These are phyloP conservation scores for Formica aserva DNA, from an alignment of 2,888 invertebrate species.

Conservation along the genomic window DNA sequence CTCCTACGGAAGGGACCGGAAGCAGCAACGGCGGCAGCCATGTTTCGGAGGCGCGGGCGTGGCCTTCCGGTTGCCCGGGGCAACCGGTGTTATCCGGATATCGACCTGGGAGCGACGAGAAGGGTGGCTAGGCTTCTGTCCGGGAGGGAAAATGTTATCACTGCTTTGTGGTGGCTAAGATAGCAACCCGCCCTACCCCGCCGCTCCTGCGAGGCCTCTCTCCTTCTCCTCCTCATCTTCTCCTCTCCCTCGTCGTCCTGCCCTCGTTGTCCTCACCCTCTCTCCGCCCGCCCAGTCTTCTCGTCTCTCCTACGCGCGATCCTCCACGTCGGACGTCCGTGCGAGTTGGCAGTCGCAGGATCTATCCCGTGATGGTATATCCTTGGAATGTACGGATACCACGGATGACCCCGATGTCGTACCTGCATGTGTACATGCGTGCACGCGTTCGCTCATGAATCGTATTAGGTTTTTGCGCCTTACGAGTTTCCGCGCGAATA, in stretches of 20 bases:
- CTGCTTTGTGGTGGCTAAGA: constrained; percentile 86
- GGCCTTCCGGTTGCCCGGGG: constrained; percentile 83
- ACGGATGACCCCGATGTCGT: background rate
- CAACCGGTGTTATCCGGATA: constrained; percentile 82
- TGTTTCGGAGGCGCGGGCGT: constrained; percentile 84
- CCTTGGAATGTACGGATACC: constrained; percentile 34
- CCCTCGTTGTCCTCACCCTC: constrained; percentile 40
- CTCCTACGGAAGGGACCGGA: constrained; percentile 66
- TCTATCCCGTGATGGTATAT: constrained; percentile 9
- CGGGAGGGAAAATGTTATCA: constrained; percentile 86
- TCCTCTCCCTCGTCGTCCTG: constrained; percentile 49
- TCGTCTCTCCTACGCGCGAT: constrained; percentile 33
- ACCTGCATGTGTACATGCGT: background rate
- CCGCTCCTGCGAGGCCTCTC: constrained; percentile 61
- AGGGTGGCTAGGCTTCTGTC: constrained; percentile 85
- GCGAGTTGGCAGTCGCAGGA: constrained; percentile 33
- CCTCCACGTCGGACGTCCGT: constrained; percentile 18
- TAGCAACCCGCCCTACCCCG: constrained; percentile 82
- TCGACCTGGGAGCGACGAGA: constrained; percentile 81
- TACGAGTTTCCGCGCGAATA: background rate
- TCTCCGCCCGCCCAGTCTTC: constrained; percentile 6
- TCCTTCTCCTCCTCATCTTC: constrained; percentile 11
- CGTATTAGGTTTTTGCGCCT: constrained; percentile 24
- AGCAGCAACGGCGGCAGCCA: constrained; percentile 79
- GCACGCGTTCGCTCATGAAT: background rate